A percentile compares a stretch with the other conserved stretches of the same genome.
Evolutionary conservation across 2,797 vertebrate genomes (phyloP).

Genomic region (Phalloptychus januarius): DNA sequence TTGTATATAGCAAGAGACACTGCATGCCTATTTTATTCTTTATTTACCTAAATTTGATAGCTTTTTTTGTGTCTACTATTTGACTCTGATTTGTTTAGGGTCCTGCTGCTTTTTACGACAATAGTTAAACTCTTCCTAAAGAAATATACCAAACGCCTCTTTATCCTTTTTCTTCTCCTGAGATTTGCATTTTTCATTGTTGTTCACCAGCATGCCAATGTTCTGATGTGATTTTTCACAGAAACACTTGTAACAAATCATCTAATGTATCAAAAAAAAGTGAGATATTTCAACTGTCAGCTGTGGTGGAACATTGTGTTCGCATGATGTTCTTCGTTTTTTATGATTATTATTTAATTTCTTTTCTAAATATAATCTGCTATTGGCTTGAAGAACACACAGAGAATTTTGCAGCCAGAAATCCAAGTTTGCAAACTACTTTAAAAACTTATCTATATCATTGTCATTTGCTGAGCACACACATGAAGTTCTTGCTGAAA

Average conservation of each 20-base stretch:
- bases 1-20: background rate
- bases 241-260: conserved; percentile 17
- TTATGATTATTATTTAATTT: conserved; percentile 4
- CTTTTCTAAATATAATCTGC: conserved; percentile 5
- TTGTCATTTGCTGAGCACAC: conserved; percentile 1
- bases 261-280: conserved; percentile 11
- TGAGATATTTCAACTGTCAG: conserved; percentile 6
- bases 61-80: background rate
- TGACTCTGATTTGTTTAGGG: background rate
- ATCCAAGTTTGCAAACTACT: conserved; percentile 8
- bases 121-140: conserved; percentile 26
- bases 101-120: background rate
- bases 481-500: conserved; percentile 3
- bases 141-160: conserved; percentile 23
- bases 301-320: conserved; percentile 18
- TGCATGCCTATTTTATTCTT: background rate
- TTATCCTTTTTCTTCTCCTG: background rate
- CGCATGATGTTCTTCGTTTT: conserved; percentile 14
- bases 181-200: conserved; percentile 12
- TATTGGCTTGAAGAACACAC: conserved; percentile 6
- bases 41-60: background rate
- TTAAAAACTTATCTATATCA: conserved; percentile 2
- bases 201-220: conserved; percentile 22
- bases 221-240: conserved; percentile 30
- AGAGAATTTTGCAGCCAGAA: background rate